phyloP scores from a whole-genome alignment of 1,140 invertebrate species.

The Tetramorium simillimum region DNA sequence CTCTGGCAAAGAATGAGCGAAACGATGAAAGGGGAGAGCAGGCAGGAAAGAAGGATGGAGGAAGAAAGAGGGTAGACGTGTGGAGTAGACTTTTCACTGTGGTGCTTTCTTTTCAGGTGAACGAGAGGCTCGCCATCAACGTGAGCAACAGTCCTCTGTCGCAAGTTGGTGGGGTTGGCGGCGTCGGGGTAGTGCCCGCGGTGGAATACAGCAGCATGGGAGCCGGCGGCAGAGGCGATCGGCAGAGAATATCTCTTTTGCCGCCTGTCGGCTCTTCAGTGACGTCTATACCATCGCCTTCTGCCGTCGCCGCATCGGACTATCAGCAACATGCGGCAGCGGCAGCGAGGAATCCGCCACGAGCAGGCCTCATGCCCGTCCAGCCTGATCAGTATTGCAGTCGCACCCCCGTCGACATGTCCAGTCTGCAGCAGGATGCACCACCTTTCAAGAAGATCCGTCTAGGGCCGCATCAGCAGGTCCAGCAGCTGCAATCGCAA shows the following conservation, averaged over 20 bases:
- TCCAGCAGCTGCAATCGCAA: slow-evolving; percentile 73
- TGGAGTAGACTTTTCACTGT: slow-evolving; percentile 31
- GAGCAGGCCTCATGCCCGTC: slow-evolving; percentile 78
- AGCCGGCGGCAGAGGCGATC: slow-evolving; percentile 73
- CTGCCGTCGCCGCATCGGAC: slow-evolving; percentile 74
- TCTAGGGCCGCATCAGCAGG: slow-evolving; percentile 84
- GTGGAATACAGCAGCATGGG: slow-evolving; percentile 79
- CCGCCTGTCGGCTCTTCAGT: slow-evolving; percentile 81
- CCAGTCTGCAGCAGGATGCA: slow-evolving; percentile 79
- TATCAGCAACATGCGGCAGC: slow-evolving; percentile 76
- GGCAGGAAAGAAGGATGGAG: neutral
- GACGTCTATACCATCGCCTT: slow-evolving; percentile 79
- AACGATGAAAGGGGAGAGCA: neutral
- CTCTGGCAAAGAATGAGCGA: slow-evolving; percentile 29
- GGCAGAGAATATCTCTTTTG: slow-evolving; percentile 83
- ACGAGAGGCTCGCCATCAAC: slow-evolving; percentile 83
- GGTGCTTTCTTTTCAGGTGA: slow-evolving; percentile 78
- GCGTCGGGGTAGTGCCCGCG: slow-evolving; percentile 75
- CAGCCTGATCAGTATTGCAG: slow-evolving; percentile 81
- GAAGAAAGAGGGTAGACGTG: neutral
- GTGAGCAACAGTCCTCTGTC: slow-evolving; percentile 83
- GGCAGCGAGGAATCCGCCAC: slow-evolving; percentile 74
- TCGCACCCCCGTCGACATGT: slow-evolving; percentile 79
- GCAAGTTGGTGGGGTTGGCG: slow-evolving; percentile 79
- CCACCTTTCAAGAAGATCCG: slow-evolving; percentile 93